phyloP scores from a whole-genome alignment of 2,113 vertebrate species.

The Heterotilapia buettikoferi region DNA sequence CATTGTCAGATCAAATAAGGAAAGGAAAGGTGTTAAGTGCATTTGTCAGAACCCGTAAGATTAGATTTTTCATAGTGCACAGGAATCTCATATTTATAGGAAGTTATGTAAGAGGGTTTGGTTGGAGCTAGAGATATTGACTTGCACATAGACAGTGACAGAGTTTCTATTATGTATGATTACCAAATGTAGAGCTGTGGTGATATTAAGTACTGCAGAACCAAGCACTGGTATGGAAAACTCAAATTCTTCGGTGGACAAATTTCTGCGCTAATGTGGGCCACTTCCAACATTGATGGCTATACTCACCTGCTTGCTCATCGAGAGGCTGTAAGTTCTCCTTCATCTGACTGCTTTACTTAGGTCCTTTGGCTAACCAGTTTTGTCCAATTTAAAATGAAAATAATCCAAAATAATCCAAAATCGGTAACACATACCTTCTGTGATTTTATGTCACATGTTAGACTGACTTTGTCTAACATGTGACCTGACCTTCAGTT shows the following conservation, averaged over 20 bases:
- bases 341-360: rapidly evolving
- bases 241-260: rapidly evolving
- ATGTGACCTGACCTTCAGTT: neutral
- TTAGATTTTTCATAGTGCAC: neutral
- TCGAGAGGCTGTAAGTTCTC: rapidly evolving
- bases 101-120: neutral
- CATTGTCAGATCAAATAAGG: neutral
- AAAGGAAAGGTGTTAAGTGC: neutral
- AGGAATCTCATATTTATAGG: neutral
- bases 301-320: rapidly evolving
- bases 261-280: neutral
- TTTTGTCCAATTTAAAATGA: neutral
- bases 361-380: neutral
- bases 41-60: neutral
- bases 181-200: neutral
- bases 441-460: neutral
- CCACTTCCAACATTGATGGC: neutral
- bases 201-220: neutral
- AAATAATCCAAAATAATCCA: neutral
- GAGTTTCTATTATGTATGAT: neutral
- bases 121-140: neutral
- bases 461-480: neutral
- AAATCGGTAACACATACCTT: neutral
- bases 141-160: neutral
- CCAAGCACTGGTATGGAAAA: neutral